Evolutionary conservation across 1,140 invertebrate species (phyloP).

Genomic region (Prorops nasuta): DNA sequence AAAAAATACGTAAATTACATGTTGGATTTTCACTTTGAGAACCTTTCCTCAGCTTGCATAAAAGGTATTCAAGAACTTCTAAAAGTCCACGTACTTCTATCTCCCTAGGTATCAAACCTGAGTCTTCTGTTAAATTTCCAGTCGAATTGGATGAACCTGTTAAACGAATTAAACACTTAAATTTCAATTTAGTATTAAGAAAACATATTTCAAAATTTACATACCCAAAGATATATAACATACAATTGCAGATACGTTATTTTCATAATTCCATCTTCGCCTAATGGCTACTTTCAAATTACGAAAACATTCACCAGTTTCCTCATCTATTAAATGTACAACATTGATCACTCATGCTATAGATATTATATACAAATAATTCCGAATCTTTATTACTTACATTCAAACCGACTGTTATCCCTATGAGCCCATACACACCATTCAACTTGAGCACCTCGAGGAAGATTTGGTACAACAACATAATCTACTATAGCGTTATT

Average conservation of each 20-base stretch:
- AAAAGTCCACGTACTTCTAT: conserved; percentile 63
- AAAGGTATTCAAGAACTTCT: conserved; percentile 70
- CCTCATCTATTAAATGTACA: conserved; percentile 75
- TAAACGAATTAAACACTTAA: conserved; percentile 9
- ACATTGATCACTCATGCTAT: too few species aligned
- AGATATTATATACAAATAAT: conserved; percentile 9
- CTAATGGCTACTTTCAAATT: conserved; percentile 78
- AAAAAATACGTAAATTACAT: conserved; percentile 73
- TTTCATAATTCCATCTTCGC: conserved; percentile 83
- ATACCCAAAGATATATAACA: conserved; percentile 75
- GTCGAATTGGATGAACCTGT: conserved; percentile 65
- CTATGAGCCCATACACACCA: conserved; percentile 90
- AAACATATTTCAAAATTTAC: conserved; percentile 18
- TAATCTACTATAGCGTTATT: conserved; percentile 85
- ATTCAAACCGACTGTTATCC: conserved; percentile 82
- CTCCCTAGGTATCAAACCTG: conserved; percentile 58
- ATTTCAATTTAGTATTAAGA: conserved; percentile 8
- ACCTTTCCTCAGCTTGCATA: conserved; percentile 71
- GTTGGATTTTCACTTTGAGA: conserved; percentile 62
- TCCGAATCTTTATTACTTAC: conserved; percentile 62
- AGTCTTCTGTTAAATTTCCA: conserved; percentile 62
- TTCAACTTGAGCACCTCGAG: conserved; percentile 79
- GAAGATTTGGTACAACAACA: conserved; percentile 78
- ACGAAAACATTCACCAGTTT: conserved; percentile 79
- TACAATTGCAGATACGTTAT: conserved; percentile 80